Evolutionary conservation across 2,888 invertebrate genomes (phyloP).

Genomic region (Rhagonycha fulva): DNA sequence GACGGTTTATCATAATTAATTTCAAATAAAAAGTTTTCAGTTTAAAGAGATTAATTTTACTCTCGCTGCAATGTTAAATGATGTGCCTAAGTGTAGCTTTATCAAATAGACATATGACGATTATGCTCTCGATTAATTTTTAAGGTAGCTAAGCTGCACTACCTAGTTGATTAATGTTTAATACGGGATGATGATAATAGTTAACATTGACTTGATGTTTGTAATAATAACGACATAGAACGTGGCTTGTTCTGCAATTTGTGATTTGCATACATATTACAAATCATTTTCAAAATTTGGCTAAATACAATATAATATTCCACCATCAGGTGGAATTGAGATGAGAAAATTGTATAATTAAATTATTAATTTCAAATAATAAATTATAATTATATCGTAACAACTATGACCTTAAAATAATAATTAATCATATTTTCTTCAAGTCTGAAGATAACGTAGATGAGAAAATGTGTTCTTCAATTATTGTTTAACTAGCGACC

Average conservation of each 20-base stretch:
- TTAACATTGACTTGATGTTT: slow-evolving; percentile 29
- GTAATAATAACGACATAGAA: slow-evolving; percentile 20
- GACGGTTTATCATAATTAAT: neutral
- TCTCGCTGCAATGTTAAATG: neutral
- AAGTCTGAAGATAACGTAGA: no score
- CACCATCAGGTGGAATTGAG: neutral
- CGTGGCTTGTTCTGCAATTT: slow-evolving; percentile 24
- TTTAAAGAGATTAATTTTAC: neutral
- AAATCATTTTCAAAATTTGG: slow-evolving; percentile 22
- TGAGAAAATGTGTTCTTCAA: no score
- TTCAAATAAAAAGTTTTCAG: neutral
- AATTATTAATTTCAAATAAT: neutral
- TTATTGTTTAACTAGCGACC: no score
- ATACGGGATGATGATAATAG: slow-evolving; percentile 34
- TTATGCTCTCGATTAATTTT: slow-evolving; percentile 39
- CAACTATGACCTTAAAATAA: no score
- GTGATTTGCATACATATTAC: slow-evolving; percentile 28
- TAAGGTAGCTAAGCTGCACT: slow-evolving; percentile 32
- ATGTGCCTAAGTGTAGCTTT: slow-evolving; percentile 11
- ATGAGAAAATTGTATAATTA: neutral
- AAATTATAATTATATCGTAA: neutral
- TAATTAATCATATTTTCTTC: no score
- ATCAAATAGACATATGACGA: slow-evolving; percentile 23
- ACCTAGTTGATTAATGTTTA: slow-evolving; percentile 38
- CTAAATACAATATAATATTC: neutral